These are phyloP conservation scores for Tenualosa ilisha DNA, from an alignment of 2,797 vertebrate species.

Conservation along the genomic window DNA sequence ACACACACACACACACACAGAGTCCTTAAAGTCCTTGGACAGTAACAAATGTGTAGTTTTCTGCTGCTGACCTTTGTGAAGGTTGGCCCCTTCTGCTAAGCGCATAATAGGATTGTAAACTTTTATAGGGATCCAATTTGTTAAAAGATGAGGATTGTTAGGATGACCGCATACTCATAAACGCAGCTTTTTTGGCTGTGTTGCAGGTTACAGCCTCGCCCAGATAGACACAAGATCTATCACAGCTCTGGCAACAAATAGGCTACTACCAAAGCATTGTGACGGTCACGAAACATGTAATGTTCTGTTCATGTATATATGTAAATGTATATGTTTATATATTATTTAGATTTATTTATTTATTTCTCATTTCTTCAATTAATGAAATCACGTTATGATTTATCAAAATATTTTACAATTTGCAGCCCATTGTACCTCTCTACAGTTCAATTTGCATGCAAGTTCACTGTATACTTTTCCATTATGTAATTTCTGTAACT, in stretches of 20 bases:
- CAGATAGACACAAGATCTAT: slow-evolving; percentile 20
- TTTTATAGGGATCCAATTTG: slow-evolving; percentile 58
- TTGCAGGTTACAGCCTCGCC: slow-evolving; percentile 23
- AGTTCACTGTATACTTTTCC: no score
- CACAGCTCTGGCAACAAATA: not conserved
- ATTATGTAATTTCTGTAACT: no score
- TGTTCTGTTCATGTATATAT: no score
- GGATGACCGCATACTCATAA: slow-evolving; percentile 59
- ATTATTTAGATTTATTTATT: no score
- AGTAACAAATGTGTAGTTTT: not conserved
- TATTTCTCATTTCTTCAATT: no score
- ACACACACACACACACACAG: not conserved
- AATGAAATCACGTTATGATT: no score
- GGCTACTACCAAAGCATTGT: not conserved
- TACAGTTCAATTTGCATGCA: no score
- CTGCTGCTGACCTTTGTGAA: slow-evolving; percentile 48
- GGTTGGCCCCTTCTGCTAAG: slow-evolving; percentile 52
- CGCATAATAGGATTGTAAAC: slow-evolving; percentile 63
- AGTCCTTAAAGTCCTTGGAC: not conserved
- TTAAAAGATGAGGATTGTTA: slow-evolving; percentile 60
- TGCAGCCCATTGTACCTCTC: no score
- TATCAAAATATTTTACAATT: no score
- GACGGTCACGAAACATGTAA: no score
- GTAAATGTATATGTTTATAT: no score
- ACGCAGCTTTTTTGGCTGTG: slow-evolving; percentile 42